Percentiles rank a stretch among this genome's conserved stretches.
phyloP scores from a whole-genome alignment of 1,140 invertebrate genomes.

The Drosophila varians region DNA sequence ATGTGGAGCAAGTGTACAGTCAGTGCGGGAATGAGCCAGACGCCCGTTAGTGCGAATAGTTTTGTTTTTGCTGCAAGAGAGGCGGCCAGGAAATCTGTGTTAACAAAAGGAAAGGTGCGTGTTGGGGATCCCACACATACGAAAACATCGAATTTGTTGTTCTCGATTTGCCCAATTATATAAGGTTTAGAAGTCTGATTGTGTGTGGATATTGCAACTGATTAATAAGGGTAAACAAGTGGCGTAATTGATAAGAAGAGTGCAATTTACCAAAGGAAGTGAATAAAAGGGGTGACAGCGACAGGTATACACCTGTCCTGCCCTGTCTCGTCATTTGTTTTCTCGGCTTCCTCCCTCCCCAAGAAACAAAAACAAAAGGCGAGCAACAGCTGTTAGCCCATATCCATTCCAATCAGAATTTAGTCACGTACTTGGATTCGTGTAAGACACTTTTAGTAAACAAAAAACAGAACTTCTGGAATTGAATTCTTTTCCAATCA shows the following conservation, averaged over 20 bases:
- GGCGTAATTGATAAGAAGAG: neutral
- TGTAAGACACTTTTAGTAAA: conserved; percentile 17
- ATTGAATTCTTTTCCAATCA: neutral
- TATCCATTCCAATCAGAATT: conserved; percentile 54
- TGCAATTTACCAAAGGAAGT: neutral
- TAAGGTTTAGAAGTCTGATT: conserved; percentile 39
- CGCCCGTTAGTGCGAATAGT: neutral
- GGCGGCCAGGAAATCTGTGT: conserved; percentile 60
- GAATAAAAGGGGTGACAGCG: neutral
- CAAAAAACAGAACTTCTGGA: neutral
- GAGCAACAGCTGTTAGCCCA: conserved; percentile 64
- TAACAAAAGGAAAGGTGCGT: conserved; percentile 73
- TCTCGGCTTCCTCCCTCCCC: neutral
- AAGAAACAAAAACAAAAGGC: conserved; percentile 21
- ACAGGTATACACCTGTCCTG: neutral
- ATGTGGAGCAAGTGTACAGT: neutral
- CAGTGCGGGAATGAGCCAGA: conserved; percentile 4
- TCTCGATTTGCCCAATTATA: conserved; percentile 61
- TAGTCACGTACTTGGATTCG: conserved; percentile 28
- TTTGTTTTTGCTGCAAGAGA: conserved; percentile 26
- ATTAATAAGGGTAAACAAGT: conserved; percentile 10
- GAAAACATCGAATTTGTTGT: conserved; percentile 30
- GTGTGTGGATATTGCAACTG: conserved; percentile 19
- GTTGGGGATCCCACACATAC: conserved; percentile 29
- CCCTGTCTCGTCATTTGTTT: neutral